Evolutionary conservation across 2,888 invertebrate genomes (phyloP).

Genomic region (Drosophila colorata): DNA sequence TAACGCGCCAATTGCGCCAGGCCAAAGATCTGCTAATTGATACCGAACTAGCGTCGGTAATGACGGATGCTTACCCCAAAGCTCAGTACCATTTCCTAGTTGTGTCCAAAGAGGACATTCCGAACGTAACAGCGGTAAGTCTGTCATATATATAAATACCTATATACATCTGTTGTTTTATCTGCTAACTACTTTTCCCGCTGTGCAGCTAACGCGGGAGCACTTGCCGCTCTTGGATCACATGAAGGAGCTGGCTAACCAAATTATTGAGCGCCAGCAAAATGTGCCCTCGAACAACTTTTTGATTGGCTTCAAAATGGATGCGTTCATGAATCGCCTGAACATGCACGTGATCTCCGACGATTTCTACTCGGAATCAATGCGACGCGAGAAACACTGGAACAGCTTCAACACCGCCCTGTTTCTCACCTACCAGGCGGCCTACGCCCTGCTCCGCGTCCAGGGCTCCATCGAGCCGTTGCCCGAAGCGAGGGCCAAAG

Average conservation of each 20-base stretch:
- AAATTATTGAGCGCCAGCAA: constrained; percentile 51
- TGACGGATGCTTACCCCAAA: constrained; percentile 54
- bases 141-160: background rate
- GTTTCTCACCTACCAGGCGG: constrained; percentile 46
- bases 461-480: constrained; percentile 50
- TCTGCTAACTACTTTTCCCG: background rate
- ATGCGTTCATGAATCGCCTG: constrained; percentile 41
- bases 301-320: constrained; percentile 58
- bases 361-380: constrained; percentile 51
- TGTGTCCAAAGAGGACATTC: constrained; percentile 46
- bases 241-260: constrained; percentile 58
- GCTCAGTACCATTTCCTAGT: constrained; percentile 59
- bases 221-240: constrained; percentile 60
- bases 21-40: constrained; percentile 34
- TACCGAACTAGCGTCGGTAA: constrained; percentile 49
- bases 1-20: constrained; percentile 11
- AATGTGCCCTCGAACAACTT: constrained; percentile 38
- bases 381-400: constrained; percentile 54
- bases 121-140: constrained; percentile 41
- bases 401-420: constrained; percentile 63
- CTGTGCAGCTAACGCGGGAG: constrained; percentile 44
- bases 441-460: constrained; percentile 34
- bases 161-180: background rate
- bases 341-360: constrained; percentile 63
- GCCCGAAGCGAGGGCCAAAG: background rate